These are phyloP conservation scores for Oryzias celebensis DNA, from an alignment of 2,113 vertebrate species.

Conservation along the genomic window DNA sequence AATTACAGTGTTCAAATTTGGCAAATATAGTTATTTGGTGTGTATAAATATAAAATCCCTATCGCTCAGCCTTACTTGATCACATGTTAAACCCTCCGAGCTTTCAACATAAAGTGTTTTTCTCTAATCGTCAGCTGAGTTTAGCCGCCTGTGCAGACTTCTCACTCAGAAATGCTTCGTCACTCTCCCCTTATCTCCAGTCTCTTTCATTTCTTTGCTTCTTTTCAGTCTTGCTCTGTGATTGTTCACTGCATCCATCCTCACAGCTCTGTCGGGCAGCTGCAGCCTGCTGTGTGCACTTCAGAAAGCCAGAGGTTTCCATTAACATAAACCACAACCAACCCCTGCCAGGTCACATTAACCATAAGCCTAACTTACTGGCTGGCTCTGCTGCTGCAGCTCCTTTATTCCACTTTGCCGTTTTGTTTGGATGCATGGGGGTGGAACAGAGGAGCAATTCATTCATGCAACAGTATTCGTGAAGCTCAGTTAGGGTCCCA, in stretches of 20 bases:
- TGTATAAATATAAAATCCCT: no score
- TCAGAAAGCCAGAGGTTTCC: constrained; percentile 27
- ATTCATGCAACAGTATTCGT: no score
- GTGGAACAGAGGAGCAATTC: no score
- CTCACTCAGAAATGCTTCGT: background rate
- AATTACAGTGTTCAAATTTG: no score
- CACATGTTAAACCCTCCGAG: no score
- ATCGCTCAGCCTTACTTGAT: no score
- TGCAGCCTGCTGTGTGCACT: constrained; percentile 10
- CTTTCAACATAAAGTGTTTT: background rate
- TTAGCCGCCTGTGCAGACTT: no score
- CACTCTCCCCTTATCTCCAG: background rate
- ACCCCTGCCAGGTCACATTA: constrained; percentile 5
- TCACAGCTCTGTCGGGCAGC: constrained; percentile 14
- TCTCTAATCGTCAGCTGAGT: background rate
- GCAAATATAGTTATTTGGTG: no score
- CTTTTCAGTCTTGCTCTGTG: background rate
- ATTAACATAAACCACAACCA: constrained; percentile 33
- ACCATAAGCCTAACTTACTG: background rate
- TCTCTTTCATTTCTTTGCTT: background rate
- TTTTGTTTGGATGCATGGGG: no score
- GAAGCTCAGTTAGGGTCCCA: no score
- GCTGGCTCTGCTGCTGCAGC: no score
- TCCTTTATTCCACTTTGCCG: no score
- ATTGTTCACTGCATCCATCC: background rate